Percentiles rank a stretch among this genome's conserved stretches.
Evolutionary conservation across 1,140 invertebrate genomes (phyloP).

Genomic region (Doryteuthis pealeii): DNA sequence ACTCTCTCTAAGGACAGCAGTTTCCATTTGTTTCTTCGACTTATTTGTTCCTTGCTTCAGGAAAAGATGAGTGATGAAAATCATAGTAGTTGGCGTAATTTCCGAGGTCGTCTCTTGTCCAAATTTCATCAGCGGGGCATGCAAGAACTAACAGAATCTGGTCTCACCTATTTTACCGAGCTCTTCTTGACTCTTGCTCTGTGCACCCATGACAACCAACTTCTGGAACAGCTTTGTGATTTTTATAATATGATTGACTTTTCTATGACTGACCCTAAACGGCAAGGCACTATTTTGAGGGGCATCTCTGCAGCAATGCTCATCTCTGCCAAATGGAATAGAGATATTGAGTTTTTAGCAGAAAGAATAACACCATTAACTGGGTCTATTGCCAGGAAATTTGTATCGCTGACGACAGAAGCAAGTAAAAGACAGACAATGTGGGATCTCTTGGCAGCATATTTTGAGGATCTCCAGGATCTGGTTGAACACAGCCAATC

Average conservation of each 20-base stretch:
- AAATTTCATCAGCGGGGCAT: constrained; percentile 44
- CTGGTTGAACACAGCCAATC: constrained; percentile 19
- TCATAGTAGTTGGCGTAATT: constrained; percentile 32
- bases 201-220: background rate
- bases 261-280: constrained; percentile 15
- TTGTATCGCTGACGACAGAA: background rate
- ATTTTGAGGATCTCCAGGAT: constrained; percentile 31
- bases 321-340: constrained; percentile 21
- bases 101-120: constrained; percentile 42
- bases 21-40: constrained; percentile 32
- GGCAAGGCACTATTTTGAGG: constrained; percentile 23
- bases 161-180: constrained; percentile 37
- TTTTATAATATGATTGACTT: constrained; percentile 40
- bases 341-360: constrained; percentile 25
- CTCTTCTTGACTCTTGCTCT: constrained; percentile 38
- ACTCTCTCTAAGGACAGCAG: constrained; percentile 34
- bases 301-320: constrained; percentile 30
- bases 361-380: constrained; percentile 31
- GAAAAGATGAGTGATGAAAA: constrained; percentile 23
- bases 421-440: constrained; percentile 13
- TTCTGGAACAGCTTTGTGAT: constrained; percentile 22
- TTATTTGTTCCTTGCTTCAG: constrained; percentile 22
- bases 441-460: constrained; percentile 28
- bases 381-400: constrained; percentile 26
- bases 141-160: constrained; percentile 38